Conservation (phyloP, 1,140 invertebrate species). For the Schlechtendalia chinensis region DNA sequence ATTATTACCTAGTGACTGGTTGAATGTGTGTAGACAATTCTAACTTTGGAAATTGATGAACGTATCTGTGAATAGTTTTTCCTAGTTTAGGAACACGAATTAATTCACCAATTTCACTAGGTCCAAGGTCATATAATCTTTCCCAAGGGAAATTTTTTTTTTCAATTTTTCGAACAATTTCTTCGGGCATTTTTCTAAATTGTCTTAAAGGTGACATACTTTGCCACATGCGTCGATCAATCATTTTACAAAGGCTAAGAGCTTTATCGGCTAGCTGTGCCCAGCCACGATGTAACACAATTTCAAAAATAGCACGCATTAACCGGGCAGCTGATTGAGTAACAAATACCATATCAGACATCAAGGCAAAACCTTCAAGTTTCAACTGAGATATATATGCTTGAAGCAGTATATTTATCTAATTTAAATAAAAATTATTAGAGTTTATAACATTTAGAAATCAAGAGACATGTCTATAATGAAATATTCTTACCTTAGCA, state of each 20-base stretch:
- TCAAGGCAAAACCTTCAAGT: constrained; percentile 95
- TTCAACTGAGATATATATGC: constrained; percentile 99
- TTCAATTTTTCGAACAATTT: constrained; percentile 96
- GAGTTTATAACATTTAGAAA: not conserved
- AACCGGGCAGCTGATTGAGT: constrained; percentile 95
- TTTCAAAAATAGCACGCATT: constrained; percentile 97
- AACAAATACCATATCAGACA: constrained; percentile 99
- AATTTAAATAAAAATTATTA: not conserved
- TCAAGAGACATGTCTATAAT: not conserved
- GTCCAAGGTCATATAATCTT: constrained; percentile 88
- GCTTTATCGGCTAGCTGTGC: constrained; percentile 96
- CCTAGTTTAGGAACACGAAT: constrained; percentile 94
- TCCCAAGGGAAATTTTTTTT: constrained; percentile 97
- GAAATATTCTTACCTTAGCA: constrained; percentile 67
- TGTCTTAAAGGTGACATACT: constrained; percentile 98
- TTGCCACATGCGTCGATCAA: constrained; percentile 98
- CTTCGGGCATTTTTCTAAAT: constrained; percentile 96
- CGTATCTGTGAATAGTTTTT: constrained; percentile 96
- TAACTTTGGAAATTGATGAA: constrained; percentile 95
- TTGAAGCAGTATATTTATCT: constrained; percentile 89
- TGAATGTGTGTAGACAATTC: constrained; percentile 95
- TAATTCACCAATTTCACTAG: constrained; percentile 96
- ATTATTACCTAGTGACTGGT: constrained; percentile 75
- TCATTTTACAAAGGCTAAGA: constrained; percentile 96
- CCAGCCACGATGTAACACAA: constrained; percentile 88